These are phyloP conservation scores for Drosophila stalkeri DNA, from an alignment of 2,888 invertebrate genomes.

Conservation along the genomic window DNA sequence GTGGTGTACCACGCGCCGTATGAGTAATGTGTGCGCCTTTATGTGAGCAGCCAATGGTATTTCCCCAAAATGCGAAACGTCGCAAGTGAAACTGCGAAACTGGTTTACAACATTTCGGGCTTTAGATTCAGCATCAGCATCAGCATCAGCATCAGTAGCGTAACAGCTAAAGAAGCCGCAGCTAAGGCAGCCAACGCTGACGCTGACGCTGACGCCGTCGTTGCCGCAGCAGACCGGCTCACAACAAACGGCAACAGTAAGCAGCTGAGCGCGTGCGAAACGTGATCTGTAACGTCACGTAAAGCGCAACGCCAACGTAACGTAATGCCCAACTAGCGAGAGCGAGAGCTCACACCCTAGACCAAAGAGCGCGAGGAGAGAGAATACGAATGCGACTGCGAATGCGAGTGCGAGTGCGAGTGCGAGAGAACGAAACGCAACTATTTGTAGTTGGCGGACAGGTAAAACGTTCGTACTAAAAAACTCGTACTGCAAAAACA, in stretches of 20 bases:
- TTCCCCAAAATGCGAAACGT: slow-evolving; percentile 58
- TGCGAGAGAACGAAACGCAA: slow-evolving; percentile 16
- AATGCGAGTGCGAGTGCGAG: too few species aligned
- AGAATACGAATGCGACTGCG: too few species aligned
- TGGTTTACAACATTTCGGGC: slow-evolving; percentile 47
- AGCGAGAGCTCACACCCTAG: slow-evolving; percentile 2
- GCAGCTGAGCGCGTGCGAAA: slow-evolving; percentile 56
- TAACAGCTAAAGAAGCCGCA: slow-evolving; percentile 5
- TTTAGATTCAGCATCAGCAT: slow-evolving; percentile 20
- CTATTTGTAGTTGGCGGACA: slow-evolving; percentile 33
- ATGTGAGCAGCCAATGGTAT: slow-evolving; percentile 51
- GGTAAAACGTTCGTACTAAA: slow-evolving; percentile 44
- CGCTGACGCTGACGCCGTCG: slow-evolving; percentile 6
- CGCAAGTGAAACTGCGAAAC: slow-evolving; percentile 40
- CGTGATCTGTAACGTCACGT: slow-evolving; percentile 19
- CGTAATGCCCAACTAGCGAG: slow-evolving; percentile 5
- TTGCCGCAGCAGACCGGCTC: slow-evolving; percentile 51
- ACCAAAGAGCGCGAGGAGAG: slow-evolving; percentile 1
- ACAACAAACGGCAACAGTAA: slow-evolving; percentile 46
- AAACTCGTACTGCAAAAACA: slow-evolving; percentile 46
- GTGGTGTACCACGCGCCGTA: slow-evolving; percentile 36
- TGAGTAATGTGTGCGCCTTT: slow-evolving; percentile 60
- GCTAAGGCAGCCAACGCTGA: slow-evolving; percentile 7
- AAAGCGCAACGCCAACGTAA: slow-evolving; percentile 20
- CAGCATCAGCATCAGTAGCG: slow-evolving; percentile 7